Evolutionary conservation across 2,888 invertebrate species (phyloP).

Genomic region (Brenthis daphne): DNA sequence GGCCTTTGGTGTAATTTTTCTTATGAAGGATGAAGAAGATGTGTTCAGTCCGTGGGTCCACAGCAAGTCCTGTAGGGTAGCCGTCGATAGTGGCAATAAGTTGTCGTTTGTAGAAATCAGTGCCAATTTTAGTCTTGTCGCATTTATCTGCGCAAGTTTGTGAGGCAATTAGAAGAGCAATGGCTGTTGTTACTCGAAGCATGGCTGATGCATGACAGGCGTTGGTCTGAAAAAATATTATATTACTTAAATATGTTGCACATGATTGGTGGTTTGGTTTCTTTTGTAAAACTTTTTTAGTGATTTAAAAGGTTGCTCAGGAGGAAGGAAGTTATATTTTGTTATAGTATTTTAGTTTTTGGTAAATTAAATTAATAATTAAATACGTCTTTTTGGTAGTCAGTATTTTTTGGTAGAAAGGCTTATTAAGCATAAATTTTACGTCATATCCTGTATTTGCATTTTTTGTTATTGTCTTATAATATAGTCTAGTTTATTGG

Average conservation of each 20-base stretch:
- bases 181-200: conserved; percentile 39
- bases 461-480: too few species aligned
- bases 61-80: conserved; percentile 66
- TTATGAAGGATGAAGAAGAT: conserved; percentile 73
- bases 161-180: conserved; percentile 37
- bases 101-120: conserved; percentile 67
- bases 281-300: too few species aligned
- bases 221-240: conserved; percentile 38
- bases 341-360: too few species aligned
- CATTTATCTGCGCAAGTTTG: conserved; percentile 56
- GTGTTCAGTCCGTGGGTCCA: conserved; percentile 68
- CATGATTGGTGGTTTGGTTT: too few species aligned
- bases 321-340: too few species aligned
- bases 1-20: conserved; percentile 72
- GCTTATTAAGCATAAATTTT: too few species aligned
- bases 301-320: too few species aligned
- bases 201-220: conserved; percentile 53
- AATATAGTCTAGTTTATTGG: too few species aligned
- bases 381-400: too few species aligned
- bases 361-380: too few species aligned
- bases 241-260: background rate
- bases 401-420: too few species aligned
- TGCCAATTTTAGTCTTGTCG: conserved; percentile 67
- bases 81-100: conserved; percentile 72
- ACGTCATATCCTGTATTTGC: too few species aligned